Percentiles rank a stretch among this genome's conserved stretches.
phyloP scores from a whole-genome alignment of 1,140 invertebrate species.

The Ridgeia piscesae region DNA sequence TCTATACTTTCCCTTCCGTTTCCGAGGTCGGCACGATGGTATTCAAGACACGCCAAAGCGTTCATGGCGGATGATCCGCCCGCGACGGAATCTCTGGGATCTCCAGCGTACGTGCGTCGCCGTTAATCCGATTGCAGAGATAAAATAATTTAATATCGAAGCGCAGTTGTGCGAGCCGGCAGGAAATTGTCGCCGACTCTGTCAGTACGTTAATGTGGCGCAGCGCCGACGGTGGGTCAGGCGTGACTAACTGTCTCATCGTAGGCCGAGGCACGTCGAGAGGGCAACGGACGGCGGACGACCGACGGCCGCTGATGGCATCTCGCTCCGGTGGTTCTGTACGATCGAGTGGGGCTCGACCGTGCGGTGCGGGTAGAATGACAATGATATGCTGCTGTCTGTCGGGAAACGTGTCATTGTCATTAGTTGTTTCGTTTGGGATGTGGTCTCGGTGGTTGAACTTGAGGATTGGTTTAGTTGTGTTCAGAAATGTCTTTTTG shows the following conservation, averaged over 20 bases:
- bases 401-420: neutral
- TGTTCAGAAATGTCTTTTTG: neutral
- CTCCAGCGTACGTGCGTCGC: neutral
- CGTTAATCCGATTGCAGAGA: neutral
- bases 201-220: neutral
- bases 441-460: no score
- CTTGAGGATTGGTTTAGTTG: neutral
- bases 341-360: neutral
- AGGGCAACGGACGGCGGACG: neutral
- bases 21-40: neutral
- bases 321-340: neutral
- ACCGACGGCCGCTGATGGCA: neutral
- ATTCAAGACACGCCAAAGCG: neutral
- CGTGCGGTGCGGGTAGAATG: neutral
- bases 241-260: neutral
- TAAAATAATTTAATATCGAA: conserved; percentile 7
- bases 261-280: neutral
- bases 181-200: neutral
- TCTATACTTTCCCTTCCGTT: neutral
- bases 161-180: neutral
- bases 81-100: neutral
- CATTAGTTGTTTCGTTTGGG: neutral
- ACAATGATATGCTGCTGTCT: neutral
- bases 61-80: neutral
- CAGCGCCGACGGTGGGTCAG: neutral